Percentiles rank a stretch among this genome's conserved stretches.
Evolutionary conservation across 2,797 vertebrate species (phyloP).

Genomic region (Enteromius treurensis): DNA sequence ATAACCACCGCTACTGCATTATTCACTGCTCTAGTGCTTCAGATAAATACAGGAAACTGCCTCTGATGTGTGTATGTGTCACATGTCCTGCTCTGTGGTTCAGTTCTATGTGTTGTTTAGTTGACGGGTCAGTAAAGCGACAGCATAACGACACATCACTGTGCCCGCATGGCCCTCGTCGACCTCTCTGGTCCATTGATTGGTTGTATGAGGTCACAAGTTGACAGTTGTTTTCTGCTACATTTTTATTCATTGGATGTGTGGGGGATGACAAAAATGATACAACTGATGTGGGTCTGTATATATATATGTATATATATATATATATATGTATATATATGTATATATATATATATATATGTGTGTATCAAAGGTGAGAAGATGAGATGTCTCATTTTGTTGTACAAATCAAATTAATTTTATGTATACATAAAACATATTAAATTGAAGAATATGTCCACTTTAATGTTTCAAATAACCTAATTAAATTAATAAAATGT

Average conservation of each 20-base stretch:
- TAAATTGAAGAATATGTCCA: not conserved
- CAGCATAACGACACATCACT: constrained; percentile 69
- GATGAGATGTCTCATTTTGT: not conserved
- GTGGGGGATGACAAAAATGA: not conserved
- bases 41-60: constrained; percentile 2
- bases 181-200: constrained; percentile 20
- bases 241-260: not conserved
- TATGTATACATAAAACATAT: not conserved
- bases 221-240: not conserved
- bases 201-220: not conserved
- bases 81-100: constrained; percentile 60
- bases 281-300: not conserved
- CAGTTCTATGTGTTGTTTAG: constrained; percentile 12
- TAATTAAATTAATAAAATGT: not conserved
- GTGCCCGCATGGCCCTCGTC: constrained; percentile 13
- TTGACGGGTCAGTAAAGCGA: constrained; percentile 59
- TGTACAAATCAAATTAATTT: not conserved
- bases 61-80: constrained; percentile 15
- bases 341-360: too few relatives aligned
- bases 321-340: too few relatives aligned
- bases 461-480: not conserved
- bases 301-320: not conserved
- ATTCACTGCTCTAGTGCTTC: constrained; percentile 13
- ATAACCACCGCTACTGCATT: not conserved
- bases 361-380: not conserved